Conservation (phyloP, 2,797 vertebrate species). For the Phoxinus dragarum region DNA sequence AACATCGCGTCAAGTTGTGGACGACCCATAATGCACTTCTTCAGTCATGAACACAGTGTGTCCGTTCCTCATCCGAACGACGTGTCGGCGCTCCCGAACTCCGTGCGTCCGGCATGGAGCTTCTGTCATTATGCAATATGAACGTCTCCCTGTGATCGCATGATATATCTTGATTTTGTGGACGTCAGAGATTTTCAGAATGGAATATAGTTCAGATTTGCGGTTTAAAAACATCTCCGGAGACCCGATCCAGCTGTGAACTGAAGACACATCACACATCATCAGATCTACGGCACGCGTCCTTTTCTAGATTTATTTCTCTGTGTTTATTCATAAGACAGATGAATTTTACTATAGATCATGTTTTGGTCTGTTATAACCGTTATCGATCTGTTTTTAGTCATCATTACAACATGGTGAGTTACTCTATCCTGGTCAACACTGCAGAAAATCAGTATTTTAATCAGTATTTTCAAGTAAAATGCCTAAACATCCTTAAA, state of each 20-base stretch:
- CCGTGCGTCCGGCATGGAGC: background rate
- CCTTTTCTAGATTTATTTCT: background rate
- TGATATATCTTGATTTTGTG: background rate
- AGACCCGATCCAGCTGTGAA: background rate
- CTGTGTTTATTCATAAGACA: background rate
- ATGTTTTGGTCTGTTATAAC: background rate
- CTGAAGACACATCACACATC: background rate
- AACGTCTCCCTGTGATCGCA: background rate
- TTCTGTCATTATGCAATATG: slow-evolving; percentile 7
- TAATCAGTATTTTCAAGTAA: background rate
- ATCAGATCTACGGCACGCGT: no score
- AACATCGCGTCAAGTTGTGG: background rate
- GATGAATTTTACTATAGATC: slow-evolving; percentile 8
- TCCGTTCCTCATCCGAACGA: background rate
- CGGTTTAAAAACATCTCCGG: background rate
- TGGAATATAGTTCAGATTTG: background rate
- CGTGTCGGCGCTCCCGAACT: background rate
- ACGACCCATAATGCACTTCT: slow-evolving; percentile 31
- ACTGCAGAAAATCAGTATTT: background rate
- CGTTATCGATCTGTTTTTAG: background rate
- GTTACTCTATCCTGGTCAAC: background rate
- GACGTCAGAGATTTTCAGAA: background rate
- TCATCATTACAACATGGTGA: background rate
- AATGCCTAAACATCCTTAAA: slow-evolving; percentile 10
- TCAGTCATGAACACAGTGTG: background rate